Evolutionary conservation across 2,797 vertebrate genomes (phyloP).

Genomic region (Vultur gryphus): DNA sequence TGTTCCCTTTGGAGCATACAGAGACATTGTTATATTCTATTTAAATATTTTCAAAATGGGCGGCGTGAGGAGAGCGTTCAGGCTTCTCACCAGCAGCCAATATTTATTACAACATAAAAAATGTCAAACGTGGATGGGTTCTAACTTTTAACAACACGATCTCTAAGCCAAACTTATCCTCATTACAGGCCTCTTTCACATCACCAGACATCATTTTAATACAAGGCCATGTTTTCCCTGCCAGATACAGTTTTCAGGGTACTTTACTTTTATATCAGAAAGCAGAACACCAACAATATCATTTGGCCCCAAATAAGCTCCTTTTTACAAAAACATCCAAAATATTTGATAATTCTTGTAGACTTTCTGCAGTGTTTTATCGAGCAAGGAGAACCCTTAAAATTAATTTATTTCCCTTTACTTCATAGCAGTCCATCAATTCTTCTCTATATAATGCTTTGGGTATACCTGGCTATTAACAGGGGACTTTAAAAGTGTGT

Average conservation of each 20-base stretch:
- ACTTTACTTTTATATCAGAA: neutral
- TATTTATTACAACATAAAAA: neutral
- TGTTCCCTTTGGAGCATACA: neutral
- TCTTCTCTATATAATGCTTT: neutral
- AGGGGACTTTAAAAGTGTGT: neutral
- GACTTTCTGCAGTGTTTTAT: neutral
- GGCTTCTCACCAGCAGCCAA: neutral
- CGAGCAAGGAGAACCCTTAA: neutral
- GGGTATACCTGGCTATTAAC: neutral
- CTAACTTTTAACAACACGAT: neutral
- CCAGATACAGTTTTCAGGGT: neutral
- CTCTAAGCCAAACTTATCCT: neutral
- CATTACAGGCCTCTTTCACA: neutral
- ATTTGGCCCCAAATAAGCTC: neutral
- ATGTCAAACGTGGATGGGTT: neutral
- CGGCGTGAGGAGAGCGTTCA: neutral
- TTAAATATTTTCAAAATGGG: neutral
- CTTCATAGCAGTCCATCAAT: conserved; percentile 2
- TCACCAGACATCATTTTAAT: neutral
- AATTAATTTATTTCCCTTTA: neutral
- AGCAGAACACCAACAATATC: neutral
- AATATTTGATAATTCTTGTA: neutral
- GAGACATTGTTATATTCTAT: neutral
- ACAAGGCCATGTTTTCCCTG: neutral
- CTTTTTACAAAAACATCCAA: neutral